Evolutionary conservation across 2,888 invertebrate species (phyloP).

Genomic region (Nomada goodeniana): DNA sequence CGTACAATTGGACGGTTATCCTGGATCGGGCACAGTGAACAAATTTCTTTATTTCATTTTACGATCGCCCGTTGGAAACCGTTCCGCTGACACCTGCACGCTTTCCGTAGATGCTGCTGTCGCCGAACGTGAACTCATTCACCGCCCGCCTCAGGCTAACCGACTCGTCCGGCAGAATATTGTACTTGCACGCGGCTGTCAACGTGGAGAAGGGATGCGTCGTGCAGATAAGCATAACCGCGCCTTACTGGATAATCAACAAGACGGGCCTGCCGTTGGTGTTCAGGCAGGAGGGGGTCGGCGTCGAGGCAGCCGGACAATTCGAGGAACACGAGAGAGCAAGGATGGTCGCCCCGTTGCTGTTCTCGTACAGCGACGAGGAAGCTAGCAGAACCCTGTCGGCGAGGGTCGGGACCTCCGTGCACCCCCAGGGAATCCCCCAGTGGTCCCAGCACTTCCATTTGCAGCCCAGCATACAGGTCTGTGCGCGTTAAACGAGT

Average conservation of each 20-base stretch:
- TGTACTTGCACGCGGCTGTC: slow-evolving; percentile 91
- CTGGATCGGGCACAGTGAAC: slow-evolving; percentile 88
- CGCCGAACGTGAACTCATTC: slow-evolving; percentile 85
- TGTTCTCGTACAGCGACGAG: slow-evolving; percentile 96
- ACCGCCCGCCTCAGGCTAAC: slow-evolving; percentile 90
- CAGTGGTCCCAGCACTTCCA: slow-evolving; percentile 96
- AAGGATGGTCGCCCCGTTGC: slow-evolving; percentile 94
- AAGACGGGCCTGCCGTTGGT: slow-evolving; percentile 98
- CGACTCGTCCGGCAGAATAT: slow-evolving; percentile 89
- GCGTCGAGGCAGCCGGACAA: slow-evolving; percentile 93
- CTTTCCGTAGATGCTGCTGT: slow-evolving; percentile 75
- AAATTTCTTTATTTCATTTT: slow-evolving; percentile 24
- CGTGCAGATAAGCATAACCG: slow-evolving; percentile 89
- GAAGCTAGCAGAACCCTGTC: slow-evolving; percentile 92
- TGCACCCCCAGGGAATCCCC: slow-evolving; percentile 86
- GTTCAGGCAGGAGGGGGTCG: slow-evolving; percentile 95
- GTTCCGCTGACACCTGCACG: not conserved
- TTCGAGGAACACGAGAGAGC: slow-evolving; percentile 98
- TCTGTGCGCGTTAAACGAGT: slow-evolving; percentile 85
- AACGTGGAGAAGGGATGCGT: slow-evolving; percentile 87
- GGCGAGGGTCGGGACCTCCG: slow-evolving; percentile 90
- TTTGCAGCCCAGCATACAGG: slow-evolving; percentile 91
- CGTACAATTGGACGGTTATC: slow-evolving; percentile 94
- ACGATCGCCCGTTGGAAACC: not conserved
- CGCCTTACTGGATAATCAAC: slow-evolving; percentile 98